Evolutionary conservation across 37 sponge, comb jelly and placozoan genomes (phyloP), one percentile per base, ranked within the genome.

Genomic region (Axinella damicornis): DNA sequence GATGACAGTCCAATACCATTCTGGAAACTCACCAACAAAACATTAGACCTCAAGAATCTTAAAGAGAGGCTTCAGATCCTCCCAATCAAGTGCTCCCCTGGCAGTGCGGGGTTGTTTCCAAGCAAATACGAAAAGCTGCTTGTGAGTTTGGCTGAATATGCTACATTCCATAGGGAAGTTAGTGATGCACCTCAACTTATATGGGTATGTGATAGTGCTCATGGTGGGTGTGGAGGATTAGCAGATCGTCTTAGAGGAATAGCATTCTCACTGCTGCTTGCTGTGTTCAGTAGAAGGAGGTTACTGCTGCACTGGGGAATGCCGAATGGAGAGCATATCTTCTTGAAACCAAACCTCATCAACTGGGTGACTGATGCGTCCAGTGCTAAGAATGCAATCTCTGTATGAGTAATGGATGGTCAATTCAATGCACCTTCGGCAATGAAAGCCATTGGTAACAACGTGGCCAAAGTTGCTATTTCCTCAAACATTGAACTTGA

Each of bases 161-260:
- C 46, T 9, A 46, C 4, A 12, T 46, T 46, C 9, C 46, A 46
- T 9, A 46, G 46, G 4, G 9, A 46, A 46, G 9, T 9, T 46
- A 46, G 46, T 46, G 9, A 4, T 46, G 46, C 9, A 12, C 33
- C 65, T 9, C 14, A 9, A 14, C 33, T 83, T 28, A 74, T 83
- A 6, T 83, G 83, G 83, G 17, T 19, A 46, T 85, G 85, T 33
- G 56, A 19, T 19, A 30, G 34, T 46, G 17, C 21, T 9, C 34
- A 75, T 15, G 9, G 9, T 46, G n/a, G 21, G 62, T 85, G 85
- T 57, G 85, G 85, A 13, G 85, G 85, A 0, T 70, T 85, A 2
- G 78, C 69, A 32, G 85, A 85, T 54, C 27, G 85, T 38, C 0
- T 85, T 18, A 67, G 57, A 59, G 85, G 85, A 0, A 38, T 62